Base-by-base conservation (phyloP, 2,888 invertebrate species). In the Stenotaenia linearis region DNA sequence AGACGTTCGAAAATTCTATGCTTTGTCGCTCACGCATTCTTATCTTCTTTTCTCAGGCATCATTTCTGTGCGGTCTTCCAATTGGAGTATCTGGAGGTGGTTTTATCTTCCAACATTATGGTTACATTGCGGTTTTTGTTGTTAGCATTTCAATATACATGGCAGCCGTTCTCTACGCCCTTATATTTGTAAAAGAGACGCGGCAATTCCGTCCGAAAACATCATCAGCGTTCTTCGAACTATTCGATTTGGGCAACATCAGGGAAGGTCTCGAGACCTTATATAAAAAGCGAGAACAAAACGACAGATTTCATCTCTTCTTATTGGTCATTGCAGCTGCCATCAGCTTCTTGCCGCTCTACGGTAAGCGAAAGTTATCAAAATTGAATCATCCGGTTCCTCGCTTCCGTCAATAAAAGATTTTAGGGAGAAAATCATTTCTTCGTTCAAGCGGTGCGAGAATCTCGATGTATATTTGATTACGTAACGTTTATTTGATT, bases 81-180 rank as follows among this genome's bases (percentile, higher is more conserved):
- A 89, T 91, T 0, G 96, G 96, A 74, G 90, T 93, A 6, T 92
- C 92, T 30, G 84, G 92, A 81, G 93, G 95, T 84, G 96, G 96
- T 0, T 90, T 95, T 79, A 88, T 96, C 82, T 91, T 92, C 84
- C 83, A 85, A 56, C 30, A 82, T 15, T 84, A 85, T 3, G 25
- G 78, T 28, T 80, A 81, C 56, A 84, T 85, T 81, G 83, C 84
- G 78, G 85, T 86, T 0, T 87, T 87, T 82, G 82, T 83, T 23
- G 83, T 85, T 77, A 84, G 86, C 80, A 81, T 84, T 78, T 81
- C 83, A 3, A 81, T 85, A 32, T 84, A 86, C 80, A 40, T 84
- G 1, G 18, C 85, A 0, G 84, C 85, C 10, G 82, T 86, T 79
- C 21, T 86, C 1, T 88, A 87, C 81, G 84, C 85, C 7, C 78